phyloP scores from a whole-genome alignment of 2,888 invertebrate species.

The Eurytoma adleriae region DNA sequence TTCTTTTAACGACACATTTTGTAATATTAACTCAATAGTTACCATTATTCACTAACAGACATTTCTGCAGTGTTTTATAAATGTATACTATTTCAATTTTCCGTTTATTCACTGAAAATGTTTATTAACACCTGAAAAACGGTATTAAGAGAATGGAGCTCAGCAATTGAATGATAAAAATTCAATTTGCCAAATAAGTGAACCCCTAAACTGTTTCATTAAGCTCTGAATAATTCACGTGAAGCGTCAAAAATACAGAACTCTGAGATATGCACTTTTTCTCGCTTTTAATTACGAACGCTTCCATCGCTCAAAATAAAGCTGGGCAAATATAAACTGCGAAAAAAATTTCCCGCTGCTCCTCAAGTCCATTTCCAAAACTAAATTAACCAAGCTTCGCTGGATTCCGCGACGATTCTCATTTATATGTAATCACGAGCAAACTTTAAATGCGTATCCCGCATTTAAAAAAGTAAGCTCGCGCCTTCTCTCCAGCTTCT shows the following conservation, averaged over 20 bases:
- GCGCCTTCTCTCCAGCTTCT: slow-evolving; percentile 33
- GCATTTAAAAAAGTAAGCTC: slow-evolving; percentile 58
- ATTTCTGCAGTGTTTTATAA: no score
- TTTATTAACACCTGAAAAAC: no score
- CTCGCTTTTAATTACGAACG: slow-evolving; percentile 45
- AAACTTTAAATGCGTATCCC: slow-evolving; percentile 55
- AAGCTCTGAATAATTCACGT: neutral
- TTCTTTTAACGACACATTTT: neutral
- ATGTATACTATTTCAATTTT: no score
- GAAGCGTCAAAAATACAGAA: slow-evolving; percentile 23
- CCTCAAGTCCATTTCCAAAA: slow-evolving; percentile 51
- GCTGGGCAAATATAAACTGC: slow-evolving; percentile 38
- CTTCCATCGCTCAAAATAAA: slow-evolving; percentile 24
- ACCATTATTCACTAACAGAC: no score
- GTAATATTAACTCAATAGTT: no score
- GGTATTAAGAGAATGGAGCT: no score
- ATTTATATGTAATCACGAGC: slow-evolving; percentile 58
- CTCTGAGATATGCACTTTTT: slow-evolving; percentile 23
- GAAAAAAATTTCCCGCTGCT: slow-evolving; percentile 45
- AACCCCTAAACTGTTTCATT: no score
- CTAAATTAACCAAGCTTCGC: slow-evolving; percentile 48
- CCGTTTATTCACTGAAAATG: no score
- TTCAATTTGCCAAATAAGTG: neutral
- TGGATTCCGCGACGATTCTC: slow-evolving; percentile 33
- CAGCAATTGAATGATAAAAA: neutral